Base-by-base conservation (phyloP, 2,113 vertebrate species). In the Ceyx melanurus region DNA sequence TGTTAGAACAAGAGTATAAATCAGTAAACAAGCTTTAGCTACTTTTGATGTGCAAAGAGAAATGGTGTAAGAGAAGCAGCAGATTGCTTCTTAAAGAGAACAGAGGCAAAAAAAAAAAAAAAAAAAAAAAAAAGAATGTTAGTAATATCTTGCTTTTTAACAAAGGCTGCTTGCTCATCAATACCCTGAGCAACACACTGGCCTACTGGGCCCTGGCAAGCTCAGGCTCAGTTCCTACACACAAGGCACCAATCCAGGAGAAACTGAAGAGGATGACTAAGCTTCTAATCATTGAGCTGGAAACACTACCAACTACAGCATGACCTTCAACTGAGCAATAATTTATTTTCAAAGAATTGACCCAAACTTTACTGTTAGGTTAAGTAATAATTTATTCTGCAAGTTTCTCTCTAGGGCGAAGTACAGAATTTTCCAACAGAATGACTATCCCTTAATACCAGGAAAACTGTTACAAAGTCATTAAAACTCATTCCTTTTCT, bases 291-390 rank as follows among this genome's bases (percentile, higher is more conserved):
- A 89, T 0, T 51, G 72, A 89, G 68, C 56, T 92, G 67, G 85
- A 91, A 94, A 72, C 46, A 85, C 31, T 9, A 89, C 9, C 45
- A 83, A 82, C 72, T 65, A 74, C 68, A 62, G 37, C 80, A 70
- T 18, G 82, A 90, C 91, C 88, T 94, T 90, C 73, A 54, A 64
- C 67, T 29, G 20, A 81, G 20, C 17, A 94, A n/a, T 58, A 31
- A 91, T 61, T 91, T 58, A 6, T 76, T 90, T 91, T 43, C 64
- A 86, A 80, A 83, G 29, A 88, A 88, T 17, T 88, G 75, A 94
- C 82, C 60, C 72, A 88, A 89, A 91, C 33, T 80, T 85, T 45
- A 85, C 40, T 67, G 51, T 70, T 82, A 77, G 50, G 21, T 82
- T 85, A 92, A 91, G 33, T 45, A 88, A 58, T 73, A 76, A 85